phyloP scores from a whole-genome alignment of 2,797 vertebrate genomes.

The Acanthiza pusilla region DNA sequence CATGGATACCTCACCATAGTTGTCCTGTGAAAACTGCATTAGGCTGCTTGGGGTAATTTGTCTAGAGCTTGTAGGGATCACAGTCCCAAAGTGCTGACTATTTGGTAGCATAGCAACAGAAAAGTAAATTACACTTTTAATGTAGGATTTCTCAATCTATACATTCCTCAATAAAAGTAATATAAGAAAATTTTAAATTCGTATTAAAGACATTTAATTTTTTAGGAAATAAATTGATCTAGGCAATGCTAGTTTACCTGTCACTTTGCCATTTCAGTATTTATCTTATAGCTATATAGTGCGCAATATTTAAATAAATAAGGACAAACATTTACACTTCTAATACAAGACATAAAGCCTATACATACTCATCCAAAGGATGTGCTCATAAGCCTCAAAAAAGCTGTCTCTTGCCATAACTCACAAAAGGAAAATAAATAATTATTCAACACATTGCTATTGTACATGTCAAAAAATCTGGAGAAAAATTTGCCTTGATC shows the following conservation, averaged over 20 bases:
- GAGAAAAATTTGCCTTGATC: slow-evolving; percentile 10
- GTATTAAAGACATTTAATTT: neutral
- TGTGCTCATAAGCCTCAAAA: neutral
- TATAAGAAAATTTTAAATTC: neutral
- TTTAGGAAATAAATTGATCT: neutral
- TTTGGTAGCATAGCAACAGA: neutral
- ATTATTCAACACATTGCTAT: neutral
- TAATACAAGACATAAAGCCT: neutral
- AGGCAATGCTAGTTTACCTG: neutral
- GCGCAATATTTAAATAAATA: neutral
- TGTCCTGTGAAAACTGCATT: neutral
- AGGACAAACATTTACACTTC: neutral
- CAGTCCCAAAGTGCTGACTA: neutral
- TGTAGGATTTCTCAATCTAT: neutral
- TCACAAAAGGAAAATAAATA: slow-evolving; percentile 10
- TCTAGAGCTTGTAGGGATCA: neutral
- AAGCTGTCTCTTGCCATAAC: neutral
- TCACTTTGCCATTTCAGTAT: neutral
- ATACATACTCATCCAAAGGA: neutral
- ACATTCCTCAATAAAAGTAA: neutral
- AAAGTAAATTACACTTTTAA: neutral
- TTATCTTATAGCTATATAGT: neutral
- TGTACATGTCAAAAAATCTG: neutral
- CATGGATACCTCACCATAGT: neutral
- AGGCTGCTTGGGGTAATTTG: neutral